Evolutionary conservation across 1,140 invertebrate species (phyloP).

Genomic region (Drosophila takahashii): DNA sequence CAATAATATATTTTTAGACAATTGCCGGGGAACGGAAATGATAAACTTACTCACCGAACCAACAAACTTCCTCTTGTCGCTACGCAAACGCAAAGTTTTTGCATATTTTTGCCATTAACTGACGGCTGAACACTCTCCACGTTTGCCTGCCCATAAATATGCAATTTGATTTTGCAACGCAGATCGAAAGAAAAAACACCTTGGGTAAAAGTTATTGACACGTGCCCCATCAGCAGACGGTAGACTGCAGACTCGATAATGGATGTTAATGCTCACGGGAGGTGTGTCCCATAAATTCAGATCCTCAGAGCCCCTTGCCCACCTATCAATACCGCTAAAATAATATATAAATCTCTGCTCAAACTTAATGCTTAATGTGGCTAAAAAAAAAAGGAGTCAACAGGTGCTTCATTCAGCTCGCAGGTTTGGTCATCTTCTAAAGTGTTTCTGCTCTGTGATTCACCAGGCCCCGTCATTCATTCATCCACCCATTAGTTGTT

Average conservation of each 20-base stretch:
- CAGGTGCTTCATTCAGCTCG: slow-evolving; percentile 72
- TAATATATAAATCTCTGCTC: slow-evolving; percentile 37
- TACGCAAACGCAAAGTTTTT: slow-evolving; percentile 3
- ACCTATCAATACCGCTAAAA: slow-evolving; percentile 31
- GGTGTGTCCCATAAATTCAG: slow-evolving; percentile 23
- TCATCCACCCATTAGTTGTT: slow-evolving; percentile 24
- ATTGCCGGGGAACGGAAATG: slow-evolving; percentile 64
- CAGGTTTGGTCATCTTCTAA: slow-evolving; percentile 35
- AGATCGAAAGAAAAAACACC: not conserved
- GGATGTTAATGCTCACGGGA: slow-evolving; percentile 6
- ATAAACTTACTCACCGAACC: slow-evolving; percentile 44
- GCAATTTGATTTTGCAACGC: slow-evolving; percentile 49
- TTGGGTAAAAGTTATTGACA: slow-evolving; percentile 41
- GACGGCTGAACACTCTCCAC: not conserved
- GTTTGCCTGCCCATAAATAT: slow-evolving; percentile 44
- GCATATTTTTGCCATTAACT: slow-evolving; percentile 49
- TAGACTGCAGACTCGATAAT: slow-evolving; percentile 18
- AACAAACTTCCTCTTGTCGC: slow-evolving; percentile 4
- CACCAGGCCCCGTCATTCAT: too few relatives aligned
- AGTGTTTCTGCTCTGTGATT: slow-evolving; percentile 12
- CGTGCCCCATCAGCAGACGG: slow-evolving; percentile 22
- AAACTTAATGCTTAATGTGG: slow-evolving; percentile 39
- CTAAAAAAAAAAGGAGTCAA: slow-evolving; percentile 50
- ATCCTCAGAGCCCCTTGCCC: too few relatives aligned
- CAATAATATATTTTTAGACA: slow-evolving; percentile 52